A percentile compares a stretch with the other conserved stretches of the same genome.
Conservation (phyloP, 2,888 invertebrate genomes). For the Trisateles emortualis region DNA sequence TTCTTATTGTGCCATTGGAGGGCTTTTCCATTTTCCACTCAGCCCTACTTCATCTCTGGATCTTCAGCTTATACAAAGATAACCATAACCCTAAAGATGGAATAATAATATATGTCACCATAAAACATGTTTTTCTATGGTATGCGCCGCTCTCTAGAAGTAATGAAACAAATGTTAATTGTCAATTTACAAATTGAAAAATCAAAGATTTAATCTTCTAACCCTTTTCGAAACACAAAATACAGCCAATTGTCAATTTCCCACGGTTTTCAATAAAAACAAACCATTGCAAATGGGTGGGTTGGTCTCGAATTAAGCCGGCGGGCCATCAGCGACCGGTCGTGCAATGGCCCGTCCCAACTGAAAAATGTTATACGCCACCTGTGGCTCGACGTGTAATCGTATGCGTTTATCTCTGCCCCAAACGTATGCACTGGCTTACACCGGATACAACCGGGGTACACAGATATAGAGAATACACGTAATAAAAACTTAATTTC, state of each 20-base stretch:
- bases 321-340: constrained; percentile 54
- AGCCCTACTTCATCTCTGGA: too few species aligned
- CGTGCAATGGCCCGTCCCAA: constrained; percentile 66
- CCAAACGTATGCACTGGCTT: constrained; percentile 71
- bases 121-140: too few species aligned
- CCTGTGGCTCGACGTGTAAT: constrained; percentile 83
- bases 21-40: too few species aligned
- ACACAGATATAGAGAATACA: constrained; percentile 60
- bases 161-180: neutral
- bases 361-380: constrained; percentile 87
- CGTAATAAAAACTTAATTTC: too few species aligned
- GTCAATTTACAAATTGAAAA: neutral
- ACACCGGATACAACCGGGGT: constrained; percentile 39
- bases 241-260: constrained; percentile 53
- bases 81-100: too few species aligned
- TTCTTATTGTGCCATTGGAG: neutral
- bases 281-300: constrained; percentile 72
- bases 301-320: constrained; percentile 77
- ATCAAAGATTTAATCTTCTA: constrained; percentile 21
- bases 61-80: too few species aligned
- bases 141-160: too few species aligned
- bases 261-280: constrained; percentile 79
- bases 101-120: too few species aligned
- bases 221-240: constrained; percentile 51
- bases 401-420: constrained; percentile 84